A percentile compares a stretch with the other conserved stretches of the same genome.
These are phyloP conservation scores for Caradrina clavipalpis DNA, from an alignment of 2,888 invertebrate genomes.

Conservation along the genomic window DNA sequence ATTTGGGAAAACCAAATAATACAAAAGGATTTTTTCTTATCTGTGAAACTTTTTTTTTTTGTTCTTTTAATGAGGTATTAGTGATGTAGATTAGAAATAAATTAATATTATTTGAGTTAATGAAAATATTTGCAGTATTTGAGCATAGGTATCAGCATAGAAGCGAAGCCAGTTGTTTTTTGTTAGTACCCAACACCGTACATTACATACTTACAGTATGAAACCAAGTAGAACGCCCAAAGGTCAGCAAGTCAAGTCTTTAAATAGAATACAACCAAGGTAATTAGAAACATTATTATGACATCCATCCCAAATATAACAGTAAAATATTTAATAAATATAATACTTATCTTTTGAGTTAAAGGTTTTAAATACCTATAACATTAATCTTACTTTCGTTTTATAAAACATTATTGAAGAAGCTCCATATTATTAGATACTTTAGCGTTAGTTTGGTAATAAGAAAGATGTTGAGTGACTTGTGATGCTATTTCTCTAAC, in stretches of 20 bases:
- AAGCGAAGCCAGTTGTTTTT: constrained; percentile 47
- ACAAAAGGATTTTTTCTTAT: too few species aligned
- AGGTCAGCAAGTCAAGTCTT: constrained; percentile 62
- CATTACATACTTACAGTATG: constrained; percentile 62
- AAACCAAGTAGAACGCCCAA: constrained; percentile 56
- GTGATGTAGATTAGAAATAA: too few species aligned
- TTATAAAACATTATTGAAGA: constrained; percentile 5
- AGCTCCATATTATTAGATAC: neutral
- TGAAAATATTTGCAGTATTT: constrained; percentile 5
- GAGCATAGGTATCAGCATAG: constrained; percentile 11
- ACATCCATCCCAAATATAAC: constrained; percentile 31
- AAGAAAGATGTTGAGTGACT: too few species aligned
- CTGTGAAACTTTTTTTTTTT: neutral
- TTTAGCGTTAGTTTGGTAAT: too few species aligned
- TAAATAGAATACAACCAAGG: constrained; percentile 62
- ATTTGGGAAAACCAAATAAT: too few species aligned
- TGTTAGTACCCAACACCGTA: constrained; percentile 29
- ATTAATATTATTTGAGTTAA: neutral
- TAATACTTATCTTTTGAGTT: neutral
- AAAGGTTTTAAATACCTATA: neutral
- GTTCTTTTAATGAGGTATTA: neutral
- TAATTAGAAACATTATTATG: constrained; percentile 46
- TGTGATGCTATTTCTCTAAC: neutral
- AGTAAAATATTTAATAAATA: constrained; percentile 21
- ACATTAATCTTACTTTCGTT: neutral